A percentile compares a stretch with the other conserved stretches of the same genome.
phyloP scores from a whole-genome alignment of 1,140 invertebrate genomes.

The Ylistrum balloti region DNA sequence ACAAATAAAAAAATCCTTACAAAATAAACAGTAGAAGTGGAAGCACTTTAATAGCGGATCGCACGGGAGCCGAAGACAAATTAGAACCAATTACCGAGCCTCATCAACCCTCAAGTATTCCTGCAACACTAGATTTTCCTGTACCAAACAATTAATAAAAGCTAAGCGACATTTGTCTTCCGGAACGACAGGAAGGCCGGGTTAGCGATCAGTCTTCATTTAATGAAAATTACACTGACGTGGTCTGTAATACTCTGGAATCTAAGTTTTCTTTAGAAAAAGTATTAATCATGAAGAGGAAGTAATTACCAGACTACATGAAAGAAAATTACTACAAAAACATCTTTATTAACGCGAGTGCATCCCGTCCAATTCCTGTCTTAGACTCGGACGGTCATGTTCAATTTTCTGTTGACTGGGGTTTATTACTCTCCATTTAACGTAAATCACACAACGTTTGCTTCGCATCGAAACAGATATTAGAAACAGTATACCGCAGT shows the following conservation, averaged over 20 bases:
- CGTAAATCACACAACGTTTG: conserved; percentile 38
- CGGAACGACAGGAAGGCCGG: conserved; percentile 44
- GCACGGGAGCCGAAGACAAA: conserved; percentile 46
- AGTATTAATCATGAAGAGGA: conserved; percentile 56
- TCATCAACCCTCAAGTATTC: conserved; percentile 42
- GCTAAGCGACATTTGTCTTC: conserved; percentile 46
- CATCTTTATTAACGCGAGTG: conserved; percentile 54
- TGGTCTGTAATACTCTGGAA: conserved; percentile 43
- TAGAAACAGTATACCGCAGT: conserved; percentile 27
- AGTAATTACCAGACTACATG: conserved; percentile 57
- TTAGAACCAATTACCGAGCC: conserved; percentile 55
- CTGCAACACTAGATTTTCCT: conserved; percentile 50
- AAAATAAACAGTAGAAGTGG: conserved; percentile 39
- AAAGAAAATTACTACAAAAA: conserved; percentile 61
- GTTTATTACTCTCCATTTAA: conserved; percentile 55
- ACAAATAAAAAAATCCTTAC: conserved; percentile 4
- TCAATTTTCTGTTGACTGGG: conserved; percentile 51
- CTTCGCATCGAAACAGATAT: conserved; percentile 25
- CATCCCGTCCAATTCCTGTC: conserved; percentile 37
- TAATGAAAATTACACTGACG: conserved; percentile 47
- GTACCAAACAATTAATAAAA: conserved; percentile 57
- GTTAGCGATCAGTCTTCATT: conserved; percentile 1
- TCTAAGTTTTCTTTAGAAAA: conserved; percentile 58
- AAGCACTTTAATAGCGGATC: conserved; percentile 33
- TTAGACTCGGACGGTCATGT: conserved; percentile 53